Conservation (phyloP, 2,888 invertebrate genomes). For the Apamea anceps region DNA sequence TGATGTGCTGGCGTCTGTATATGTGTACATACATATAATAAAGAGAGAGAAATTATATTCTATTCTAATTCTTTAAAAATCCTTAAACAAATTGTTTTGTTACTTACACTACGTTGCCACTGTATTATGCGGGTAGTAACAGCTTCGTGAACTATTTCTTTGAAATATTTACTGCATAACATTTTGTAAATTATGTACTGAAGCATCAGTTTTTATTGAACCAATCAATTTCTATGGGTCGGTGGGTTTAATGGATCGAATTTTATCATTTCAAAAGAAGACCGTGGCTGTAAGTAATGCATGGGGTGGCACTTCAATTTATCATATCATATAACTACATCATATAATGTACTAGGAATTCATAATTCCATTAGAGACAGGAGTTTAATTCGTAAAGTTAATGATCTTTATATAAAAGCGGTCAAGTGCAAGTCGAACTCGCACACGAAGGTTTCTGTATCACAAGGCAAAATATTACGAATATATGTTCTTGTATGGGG, state of each 20-base stretch:
- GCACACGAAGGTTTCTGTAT: neutral
- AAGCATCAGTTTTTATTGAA: conserved; percentile 27
- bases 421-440: neutral
- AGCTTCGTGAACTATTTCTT: neutral
- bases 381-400: conserved; percentile 16
- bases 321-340: conserved; percentile 3
- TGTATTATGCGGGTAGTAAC: neutral
- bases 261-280: conserved; percentile 27
- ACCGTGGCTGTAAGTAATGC: conserved; percentile 7
- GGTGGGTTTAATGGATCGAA: conserved; percentile 4
- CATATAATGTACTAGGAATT: conserved; percentile 1
- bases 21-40: too few species aligned
- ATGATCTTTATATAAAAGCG: neutral
- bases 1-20: too few species aligned
- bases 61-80: too few species aligned
- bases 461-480: neutral
- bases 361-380: conserved; percentile 19
- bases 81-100: too few species aligned
- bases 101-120: neutral
- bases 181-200: conserved; percentile 20
- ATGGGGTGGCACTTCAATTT: conserved; percentile 30
- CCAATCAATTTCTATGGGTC: conserved; percentile 33
- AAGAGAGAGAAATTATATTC: too few species aligned
- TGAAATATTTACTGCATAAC: neutral
- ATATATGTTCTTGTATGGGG: neutral